A percentile compares a stretch with the other conserved stretches of the same genome.
phyloP scores from a whole-genome alignment of 2,888 invertebrate genomes.

The Drosophila macrospina region DNA sequence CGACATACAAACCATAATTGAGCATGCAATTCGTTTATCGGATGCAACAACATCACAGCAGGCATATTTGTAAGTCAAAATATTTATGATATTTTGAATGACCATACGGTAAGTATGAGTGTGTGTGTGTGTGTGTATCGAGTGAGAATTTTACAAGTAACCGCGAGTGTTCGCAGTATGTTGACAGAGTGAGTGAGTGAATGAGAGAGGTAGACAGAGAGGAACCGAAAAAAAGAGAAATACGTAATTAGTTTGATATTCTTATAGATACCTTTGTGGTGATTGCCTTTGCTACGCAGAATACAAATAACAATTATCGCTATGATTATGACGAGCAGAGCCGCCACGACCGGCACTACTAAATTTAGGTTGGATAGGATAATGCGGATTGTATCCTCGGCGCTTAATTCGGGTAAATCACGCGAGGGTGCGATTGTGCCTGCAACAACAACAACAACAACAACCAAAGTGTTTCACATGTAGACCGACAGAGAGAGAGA shows the following conservation, averaged over 20 bases:
- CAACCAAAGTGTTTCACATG: constrained; percentile 71
- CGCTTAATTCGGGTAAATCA: constrained; percentile 91
- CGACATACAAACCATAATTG: constrained; percentile 28
- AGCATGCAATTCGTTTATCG: constrained; percentile 52
- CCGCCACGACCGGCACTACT: constrained; percentile 96
- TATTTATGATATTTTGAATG: constrained; percentile 35
- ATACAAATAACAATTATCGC: constrained; percentile 97
- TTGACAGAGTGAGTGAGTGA: constrained; percentile 44
- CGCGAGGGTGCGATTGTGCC: constrained; percentile 97
- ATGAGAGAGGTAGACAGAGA: constrained; percentile 45
- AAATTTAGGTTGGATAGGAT: constrained; percentile 96
- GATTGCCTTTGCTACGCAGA: constrained; percentile 93
- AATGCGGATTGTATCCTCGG: constrained; percentile 94
- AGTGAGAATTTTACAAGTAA: constrained; percentile 21
- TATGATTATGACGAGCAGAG: constrained; percentile 95
- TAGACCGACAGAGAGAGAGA: constrained; percentile 44
- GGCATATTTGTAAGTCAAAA: constrained; percentile 45
- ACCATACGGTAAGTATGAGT: constrained; percentile 4
- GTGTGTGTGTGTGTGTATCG: constrained; percentile 18
- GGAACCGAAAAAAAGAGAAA: constrained; percentile 63
- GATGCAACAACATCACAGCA: constrained; percentile 67
- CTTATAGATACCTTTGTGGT: constrained; percentile 91
- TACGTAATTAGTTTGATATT: constrained; percentile 75
- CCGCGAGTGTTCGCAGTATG: constrained; percentile 35
- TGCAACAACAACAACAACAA: constrained; percentile 89